phyloP scores from a whole-genome alignment of 2,113 vertebrate species.

The Triplophysa rosa region DNA sequence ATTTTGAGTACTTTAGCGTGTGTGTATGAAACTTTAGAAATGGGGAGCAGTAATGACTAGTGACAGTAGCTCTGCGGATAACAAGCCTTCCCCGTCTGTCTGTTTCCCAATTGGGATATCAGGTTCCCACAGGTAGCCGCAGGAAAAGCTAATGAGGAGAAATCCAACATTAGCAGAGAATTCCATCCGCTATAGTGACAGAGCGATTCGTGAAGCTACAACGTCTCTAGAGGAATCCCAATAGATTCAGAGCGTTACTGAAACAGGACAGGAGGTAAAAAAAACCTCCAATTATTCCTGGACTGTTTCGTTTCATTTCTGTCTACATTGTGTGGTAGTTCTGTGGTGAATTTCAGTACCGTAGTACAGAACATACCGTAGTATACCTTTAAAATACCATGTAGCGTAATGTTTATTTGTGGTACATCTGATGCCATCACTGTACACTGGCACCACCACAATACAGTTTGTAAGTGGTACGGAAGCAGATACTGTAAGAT shows the following conservation, averaged over 20 bases:
- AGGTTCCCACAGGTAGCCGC: slow-evolving; percentile 12
- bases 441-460: not conserved
- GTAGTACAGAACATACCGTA: too few species aligned
- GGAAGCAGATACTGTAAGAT: not conserved
- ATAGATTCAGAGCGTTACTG: slow-evolving; percentile 1
- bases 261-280: not conserved
- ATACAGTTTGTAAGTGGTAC: not conserved
- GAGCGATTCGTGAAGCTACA: not conserved
- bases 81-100: not conserved
- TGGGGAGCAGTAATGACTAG: not conserved
- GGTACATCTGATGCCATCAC: not conserved
- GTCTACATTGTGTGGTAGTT: not conserved
- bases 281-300: not conserved
- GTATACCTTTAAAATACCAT: too few species aligned
- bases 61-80: slow-evolving; percentile 23
- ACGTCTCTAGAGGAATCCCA: slow-evolving; percentile 14
- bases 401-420: too few species aligned
- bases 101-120: slow-evolving; percentile 11
- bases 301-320: not conserved
- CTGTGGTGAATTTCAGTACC: not conserved
- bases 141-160: slow-evolving; percentile 7
- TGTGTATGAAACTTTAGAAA: slow-evolving; percentile 1
- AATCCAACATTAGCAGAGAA: slow-evolving; percentile 8
- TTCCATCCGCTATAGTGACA: slow-evolving; percentile 6
- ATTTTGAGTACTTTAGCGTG: not conserved